Evolutionary conservation across 2,888 invertebrate species (phyloP).

Genomic region (Cephonodes hylas): DNA sequence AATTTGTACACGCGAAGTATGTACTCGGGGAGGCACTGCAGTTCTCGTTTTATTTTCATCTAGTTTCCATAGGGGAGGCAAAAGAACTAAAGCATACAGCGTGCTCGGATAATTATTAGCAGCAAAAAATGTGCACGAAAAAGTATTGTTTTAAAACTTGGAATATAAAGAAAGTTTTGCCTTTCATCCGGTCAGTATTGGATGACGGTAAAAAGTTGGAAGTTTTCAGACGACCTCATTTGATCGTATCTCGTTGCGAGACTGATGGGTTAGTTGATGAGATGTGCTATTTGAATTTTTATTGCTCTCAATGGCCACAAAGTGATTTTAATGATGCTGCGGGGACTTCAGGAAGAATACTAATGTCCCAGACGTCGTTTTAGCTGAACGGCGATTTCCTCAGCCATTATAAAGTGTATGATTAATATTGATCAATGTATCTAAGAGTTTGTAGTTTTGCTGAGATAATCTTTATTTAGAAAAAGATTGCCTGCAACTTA

Average conservation of each 20-base stretch:
- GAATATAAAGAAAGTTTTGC: not conserved
- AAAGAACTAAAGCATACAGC: not conserved
- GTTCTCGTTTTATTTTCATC: not conserved
- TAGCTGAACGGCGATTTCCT: not conserved
- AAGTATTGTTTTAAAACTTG: not conserved
- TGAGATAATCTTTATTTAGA: too few relatives aligned
- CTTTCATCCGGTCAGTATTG: not conserved
- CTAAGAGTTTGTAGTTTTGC: too few relatives aligned
- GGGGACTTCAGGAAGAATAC: conserved; percentile 27
- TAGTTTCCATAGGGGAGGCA: not conserved
- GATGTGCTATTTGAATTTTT: conserved; percentile 22
- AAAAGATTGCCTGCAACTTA: too few relatives aligned
- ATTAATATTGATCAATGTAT: too few relatives aligned
- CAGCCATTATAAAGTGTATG: too few relatives aligned
- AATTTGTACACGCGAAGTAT: conserved; percentile 19
- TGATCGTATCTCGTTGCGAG: conserved; percentile 7
- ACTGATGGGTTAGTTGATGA: conserved; percentile 18
- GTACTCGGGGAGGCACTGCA: conserved; percentile 1
- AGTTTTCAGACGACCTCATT: not conserved
- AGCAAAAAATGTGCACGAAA: not conserved
- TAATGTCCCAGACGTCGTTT: conserved; percentile 21
- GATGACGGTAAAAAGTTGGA: not conserved
- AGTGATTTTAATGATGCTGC: conserved; percentile 31
- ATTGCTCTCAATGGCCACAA: conserved; percentile 25
- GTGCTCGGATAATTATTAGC: not conserved